Evolutionary conservation across 2,888 invertebrate genomes (phyloP).

Genomic region (Adelphocoris suturalis): DNA sequence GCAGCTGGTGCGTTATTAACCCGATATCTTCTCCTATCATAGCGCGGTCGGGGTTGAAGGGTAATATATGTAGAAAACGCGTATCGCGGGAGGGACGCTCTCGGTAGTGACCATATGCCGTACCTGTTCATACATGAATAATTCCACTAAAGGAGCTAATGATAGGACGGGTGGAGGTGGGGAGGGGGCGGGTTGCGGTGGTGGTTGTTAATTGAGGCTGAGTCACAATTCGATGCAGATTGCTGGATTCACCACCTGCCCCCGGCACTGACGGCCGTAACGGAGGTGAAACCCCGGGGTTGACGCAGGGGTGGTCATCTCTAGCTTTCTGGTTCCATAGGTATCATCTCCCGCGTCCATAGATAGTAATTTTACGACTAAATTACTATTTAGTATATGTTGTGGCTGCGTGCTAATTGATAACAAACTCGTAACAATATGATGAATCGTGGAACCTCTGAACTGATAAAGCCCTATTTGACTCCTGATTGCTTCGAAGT

Average conservation of each 20-base stretch:
- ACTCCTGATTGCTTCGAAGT: too few species aligned
- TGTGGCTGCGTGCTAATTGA: too few species aligned
- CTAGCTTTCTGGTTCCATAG: neutral
- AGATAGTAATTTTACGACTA: too few species aligned
- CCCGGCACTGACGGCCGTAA: slow-evolving; percentile 4
- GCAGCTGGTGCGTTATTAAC: slow-evolving; percentile 56
- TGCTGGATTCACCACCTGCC: slow-evolving; percentile 68
- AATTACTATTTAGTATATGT: too few species aligned
- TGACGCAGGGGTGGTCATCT: slow-evolving; percentile 11
- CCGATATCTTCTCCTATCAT: slow-evolving; percentile 56
- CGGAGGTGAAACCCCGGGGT: slow-evolving; percentile 18
- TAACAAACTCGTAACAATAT: too few species aligned
- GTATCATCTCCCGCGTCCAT: neutral
- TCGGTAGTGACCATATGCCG: slow-evolving; percentile 57
- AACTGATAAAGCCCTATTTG: too few species aligned
- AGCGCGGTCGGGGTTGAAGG: slow-evolving; percentile 35
- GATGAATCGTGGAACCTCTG: too few species aligned
- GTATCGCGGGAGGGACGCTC: slow-evolving; percentile 50
- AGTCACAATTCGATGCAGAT: slow-evolving; percentile 57
- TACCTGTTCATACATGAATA: slow-evolving; percentile 69
- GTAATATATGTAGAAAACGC: slow-evolving; percentile 60
- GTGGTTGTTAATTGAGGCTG: slow-evolving; percentile 36
- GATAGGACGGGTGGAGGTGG: slow-evolving; percentile 25
- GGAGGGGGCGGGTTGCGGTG: slow-evolving; percentile 6
- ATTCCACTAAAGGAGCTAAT: slow-evolving; percentile 67